Base-by-base conservation (phyloP, 64 coral and sea anemone species). In the Montipora foliosa region DNA sequence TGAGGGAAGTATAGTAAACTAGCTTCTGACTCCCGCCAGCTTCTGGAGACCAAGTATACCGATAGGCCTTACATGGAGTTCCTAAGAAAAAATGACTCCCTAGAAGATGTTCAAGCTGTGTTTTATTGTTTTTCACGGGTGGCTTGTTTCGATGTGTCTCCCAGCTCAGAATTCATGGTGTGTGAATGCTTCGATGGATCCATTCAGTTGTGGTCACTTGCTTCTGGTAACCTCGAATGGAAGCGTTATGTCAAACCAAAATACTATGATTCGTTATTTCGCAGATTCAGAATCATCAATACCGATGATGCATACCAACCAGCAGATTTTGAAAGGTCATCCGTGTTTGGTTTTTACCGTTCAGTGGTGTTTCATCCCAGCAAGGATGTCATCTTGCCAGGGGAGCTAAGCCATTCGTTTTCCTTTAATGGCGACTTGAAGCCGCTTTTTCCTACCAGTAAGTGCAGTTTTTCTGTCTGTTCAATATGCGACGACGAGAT, bases 141-240 rank as follows among this genome's bases (percentile, higher is more conserved):
- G 24, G 81, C 14, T 68, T 84, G 81, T 84, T 84, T 84, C 4
- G 81, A 84, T 47, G 81, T 84, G 45, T 84, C 81, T 3, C 58
- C 81, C 2, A 15, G 16, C 58, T 45, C 6, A 19, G 81, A 84
- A 37, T 84, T 48, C 61, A 47, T 84, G 17, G 81, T 84, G 25
- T 67, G 81, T 46, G 81, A 84, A 84, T 84, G 81, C 67, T 1
- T 15, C 15, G 44, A 84, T 17, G 81, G 61, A 3, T 48, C 53
- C 8, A 82, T 82, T 82, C 79, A 62, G 13, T n/a, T 82, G 20
- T 82, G 79, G 79, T 82, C 79, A 15, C 79, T 82, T n/a, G n/a
- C 5, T 61, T 58, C 79, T 14, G 79, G 52, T 3, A 82, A 82
- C 7, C 20, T 82, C 4, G 1, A 59, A 14, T 82, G 79, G 79